Conservation (phyloP, 2,113 vertebrate genomes). For the Prionailurus viverrinus region DNA sequence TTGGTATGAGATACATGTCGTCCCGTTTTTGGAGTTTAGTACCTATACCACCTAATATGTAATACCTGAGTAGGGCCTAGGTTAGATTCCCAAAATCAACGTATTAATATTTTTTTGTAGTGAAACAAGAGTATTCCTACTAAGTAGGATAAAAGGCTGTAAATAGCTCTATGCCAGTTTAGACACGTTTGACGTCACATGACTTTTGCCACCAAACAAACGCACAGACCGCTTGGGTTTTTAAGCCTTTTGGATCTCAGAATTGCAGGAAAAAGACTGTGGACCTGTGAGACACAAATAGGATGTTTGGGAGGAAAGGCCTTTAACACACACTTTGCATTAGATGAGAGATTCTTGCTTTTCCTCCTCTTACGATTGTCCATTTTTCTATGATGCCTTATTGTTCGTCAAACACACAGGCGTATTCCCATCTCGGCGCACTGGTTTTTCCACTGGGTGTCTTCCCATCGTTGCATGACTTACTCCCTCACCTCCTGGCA, state of each 20-base stretch:
- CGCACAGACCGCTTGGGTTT: constrained; percentile 3
- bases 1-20: neutral
- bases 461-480: neutral
- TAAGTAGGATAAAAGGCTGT: constrained; percentile 11
- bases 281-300: neutral
- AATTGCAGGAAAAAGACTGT: neutral
- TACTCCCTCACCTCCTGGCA: neutral
- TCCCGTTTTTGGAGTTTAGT: neutral
- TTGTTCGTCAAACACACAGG: neutral
- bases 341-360: neutral
- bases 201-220: constrained; percentile 6
- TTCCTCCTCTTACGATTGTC: neutral
- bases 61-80: neutral
- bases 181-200: neutral
- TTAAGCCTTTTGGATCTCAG: neutral
- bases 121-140: neutral
- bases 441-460: neutral
- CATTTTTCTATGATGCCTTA: neutral
- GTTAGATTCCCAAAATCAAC: neutral
- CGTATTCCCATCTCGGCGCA: neutral
- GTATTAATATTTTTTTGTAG: neutral
- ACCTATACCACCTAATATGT: neutral
- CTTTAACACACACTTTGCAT: neutral
- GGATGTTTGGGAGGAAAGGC: neutral
- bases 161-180: neutral